Conservation (phyloP, 1,140 invertebrate genomes). For the Leptopilina clavipes region DNA sequence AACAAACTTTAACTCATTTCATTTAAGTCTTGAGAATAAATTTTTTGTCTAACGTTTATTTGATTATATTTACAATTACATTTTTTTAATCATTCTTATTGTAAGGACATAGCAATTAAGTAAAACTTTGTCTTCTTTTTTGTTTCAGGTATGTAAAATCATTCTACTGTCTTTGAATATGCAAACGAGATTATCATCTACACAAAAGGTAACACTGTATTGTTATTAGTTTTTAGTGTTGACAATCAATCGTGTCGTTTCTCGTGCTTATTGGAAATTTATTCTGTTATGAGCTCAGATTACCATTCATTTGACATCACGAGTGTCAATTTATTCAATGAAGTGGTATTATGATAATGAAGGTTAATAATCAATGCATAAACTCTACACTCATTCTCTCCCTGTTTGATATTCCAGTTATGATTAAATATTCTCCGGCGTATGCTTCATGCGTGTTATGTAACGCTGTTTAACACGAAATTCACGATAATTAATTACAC, state of each 20-base stretch:
- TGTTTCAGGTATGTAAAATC: slow-evolving; percentile 12
- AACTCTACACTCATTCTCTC: slow-evolving; percentile 12
- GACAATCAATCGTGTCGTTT: background rate
- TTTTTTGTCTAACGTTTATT: background rate
- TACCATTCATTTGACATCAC: background rate
- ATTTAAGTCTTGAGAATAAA: no score
- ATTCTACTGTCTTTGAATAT: no score
- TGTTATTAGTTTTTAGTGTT: background rate
- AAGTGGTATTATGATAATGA: slow-evolving; percentile 13
- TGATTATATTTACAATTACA: no score
- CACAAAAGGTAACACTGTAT: background rate
- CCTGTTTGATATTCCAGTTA: slow-evolving; percentile 14
- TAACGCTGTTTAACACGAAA: background rate
- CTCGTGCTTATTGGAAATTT: background rate
- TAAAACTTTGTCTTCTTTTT: no score
- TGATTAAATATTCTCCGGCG: slow-evolving; percentile 24
- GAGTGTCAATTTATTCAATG: slow-evolving; percentile 19
- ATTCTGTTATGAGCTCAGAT: slow-evolving; percentile 9
- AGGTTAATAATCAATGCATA: slow-evolving; percentile 24
- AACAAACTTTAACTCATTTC: background rate
- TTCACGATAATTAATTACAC: slow-evolving; percentile 1
- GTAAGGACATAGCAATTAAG: no score
- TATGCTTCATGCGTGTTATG: slow-evolving; percentile 8
- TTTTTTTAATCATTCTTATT: no score
- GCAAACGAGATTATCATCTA: no score